phyloP scores from a whole-genome alignment of 2,888 invertebrate species.

The Steinernema scapterisci region DNA sequence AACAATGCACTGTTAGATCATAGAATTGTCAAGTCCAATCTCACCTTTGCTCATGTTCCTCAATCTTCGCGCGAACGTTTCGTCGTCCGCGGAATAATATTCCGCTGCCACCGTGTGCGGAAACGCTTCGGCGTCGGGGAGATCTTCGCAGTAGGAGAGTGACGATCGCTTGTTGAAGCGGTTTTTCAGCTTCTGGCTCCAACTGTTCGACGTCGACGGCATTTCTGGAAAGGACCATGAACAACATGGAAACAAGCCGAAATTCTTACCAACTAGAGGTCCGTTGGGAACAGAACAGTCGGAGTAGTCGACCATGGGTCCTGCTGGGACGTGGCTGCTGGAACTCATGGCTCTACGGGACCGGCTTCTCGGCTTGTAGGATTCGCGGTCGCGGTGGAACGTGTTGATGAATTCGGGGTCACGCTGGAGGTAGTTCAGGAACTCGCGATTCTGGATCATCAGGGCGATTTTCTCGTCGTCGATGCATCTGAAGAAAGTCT shows the following conservation, averaged over 20 bases:
- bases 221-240: neutral
- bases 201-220: slow-evolving; percentile 11
- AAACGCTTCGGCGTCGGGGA: slow-evolving; percentile 26
- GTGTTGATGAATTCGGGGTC: slow-evolving; percentile 80
- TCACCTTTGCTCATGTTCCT: slow-evolving; percentile 36
- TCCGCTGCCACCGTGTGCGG: slow-evolving; percentile 36
- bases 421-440: slow-evolving; percentile 82
- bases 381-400: slow-evolving; percentile 31
- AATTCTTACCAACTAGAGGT: slow-evolving; percentile 41
- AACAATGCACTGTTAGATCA: neutral
- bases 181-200: slow-evolving; percentile 30
- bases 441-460: slow-evolving; percentile 86
- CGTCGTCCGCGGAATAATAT: slow-evolving; percentile 31
- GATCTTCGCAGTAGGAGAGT: slow-evolving; percentile 18
- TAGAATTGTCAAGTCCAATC: neutral
- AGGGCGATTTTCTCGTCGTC: slow-evolving; percentile 86
- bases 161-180: slow-evolving; percentile 15
- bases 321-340: slow-evolving; percentile 32
- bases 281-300: slow-evolving; percentile 42
- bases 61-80: slow-evolving; percentile 33
- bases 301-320: slow-evolving; percentile 25
- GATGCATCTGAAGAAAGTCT: slow-evolving; percentile 69
- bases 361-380: neutral
- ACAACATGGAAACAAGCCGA: too few relatives aligned
- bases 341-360: neutral